phyloP scores from a whole-genome alignment of 2,113 vertebrate species.

The Epinephelus cyanopodus region DNA sequence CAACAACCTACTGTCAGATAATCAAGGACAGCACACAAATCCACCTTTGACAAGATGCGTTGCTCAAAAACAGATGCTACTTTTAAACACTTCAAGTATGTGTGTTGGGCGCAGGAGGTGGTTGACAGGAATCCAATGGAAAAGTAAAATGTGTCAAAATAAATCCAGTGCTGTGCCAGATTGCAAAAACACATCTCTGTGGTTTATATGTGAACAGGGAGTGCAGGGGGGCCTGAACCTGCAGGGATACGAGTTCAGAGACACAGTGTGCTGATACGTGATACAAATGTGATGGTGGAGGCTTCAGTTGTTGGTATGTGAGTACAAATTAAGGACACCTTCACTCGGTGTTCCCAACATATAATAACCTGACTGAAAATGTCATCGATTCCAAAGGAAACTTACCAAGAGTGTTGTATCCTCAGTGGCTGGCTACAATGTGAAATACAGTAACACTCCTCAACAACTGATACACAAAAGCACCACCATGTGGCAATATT shows the following conservation, averaged over 20 bases:
- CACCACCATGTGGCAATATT: conserved; percentile 75
- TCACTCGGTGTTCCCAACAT: not conserved
- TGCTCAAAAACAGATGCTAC: conserved; percentile 66
- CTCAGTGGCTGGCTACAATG: conserved; percentile 3
- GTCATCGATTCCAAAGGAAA: not conserved
- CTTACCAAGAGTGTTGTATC: not conserved
- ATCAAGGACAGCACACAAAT: conserved; percentile 48
- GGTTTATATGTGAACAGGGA: conserved; percentile 41
- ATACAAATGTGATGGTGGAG: conserved; percentile 9
- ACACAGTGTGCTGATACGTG: conserved; percentile 32
- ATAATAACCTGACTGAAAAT: conserved; percentile 4
- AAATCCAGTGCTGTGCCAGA: conserved; percentile 53
- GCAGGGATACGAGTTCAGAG: conserved; percentile 35
- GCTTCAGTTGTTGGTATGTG: not conserved
- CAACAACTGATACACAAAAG: conserved; percentile 64
- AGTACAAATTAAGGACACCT: not conserved
- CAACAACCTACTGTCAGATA: conserved; percentile 47
- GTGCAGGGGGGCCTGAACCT: conserved; percentile 29
- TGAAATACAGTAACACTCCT: conserved; percentile 18
- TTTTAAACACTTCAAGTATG: conserved; percentile 39
- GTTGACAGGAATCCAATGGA: conserved; percentile 62
- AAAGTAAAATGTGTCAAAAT: conserved; percentile 64
- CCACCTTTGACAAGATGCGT: conserved; percentile 13
- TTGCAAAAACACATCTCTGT: conserved; percentile 62
- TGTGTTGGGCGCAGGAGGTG: conserved; percentile 37